Evolutionary conservation across 2,113 vertebrate species (phyloP).

Genomic region (Riparia riparia): DNA sequence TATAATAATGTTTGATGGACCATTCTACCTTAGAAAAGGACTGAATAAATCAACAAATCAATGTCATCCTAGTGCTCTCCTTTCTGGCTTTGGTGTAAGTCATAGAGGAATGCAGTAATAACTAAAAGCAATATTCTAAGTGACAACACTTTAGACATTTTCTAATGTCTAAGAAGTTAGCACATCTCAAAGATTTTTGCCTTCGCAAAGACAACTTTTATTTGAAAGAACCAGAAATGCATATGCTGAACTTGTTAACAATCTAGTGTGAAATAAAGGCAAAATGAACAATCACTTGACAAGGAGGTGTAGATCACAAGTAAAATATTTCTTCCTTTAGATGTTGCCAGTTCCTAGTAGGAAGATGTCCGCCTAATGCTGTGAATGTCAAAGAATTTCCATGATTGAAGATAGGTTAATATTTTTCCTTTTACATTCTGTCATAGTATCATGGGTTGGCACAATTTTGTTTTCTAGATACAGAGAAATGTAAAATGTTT

Average conservation of each 20-base stretch:
- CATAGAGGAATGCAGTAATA: background rate
- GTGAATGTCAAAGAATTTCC: background rate
- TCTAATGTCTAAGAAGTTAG: background rate
- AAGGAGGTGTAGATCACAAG: background rate
- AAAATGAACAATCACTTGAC: background rate
- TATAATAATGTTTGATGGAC: background rate
- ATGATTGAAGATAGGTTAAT: background rate
- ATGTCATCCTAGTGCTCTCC: background rate
- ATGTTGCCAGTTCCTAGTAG: background rate
- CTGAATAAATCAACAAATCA: background rate
- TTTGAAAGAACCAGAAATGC: background rate
- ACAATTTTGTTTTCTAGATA: too few species aligned
- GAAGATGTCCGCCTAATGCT: background rate
- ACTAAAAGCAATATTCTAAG: background rate
- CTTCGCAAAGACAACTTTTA: background rate
- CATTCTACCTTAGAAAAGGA: background rate
- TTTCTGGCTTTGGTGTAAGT: background rate
- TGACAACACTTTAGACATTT: background rate
- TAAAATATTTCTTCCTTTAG: background rate
- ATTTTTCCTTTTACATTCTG: background rate
- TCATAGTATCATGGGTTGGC: background rate
- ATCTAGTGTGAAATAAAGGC: background rate
- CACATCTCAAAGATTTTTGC: background rate
- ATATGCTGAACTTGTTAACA: background rate
- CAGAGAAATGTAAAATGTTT: too few species aligned